Conservation (phyloP, 1,140 invertebrate genomes). For the Dinoponera quadriceps region DNA sequence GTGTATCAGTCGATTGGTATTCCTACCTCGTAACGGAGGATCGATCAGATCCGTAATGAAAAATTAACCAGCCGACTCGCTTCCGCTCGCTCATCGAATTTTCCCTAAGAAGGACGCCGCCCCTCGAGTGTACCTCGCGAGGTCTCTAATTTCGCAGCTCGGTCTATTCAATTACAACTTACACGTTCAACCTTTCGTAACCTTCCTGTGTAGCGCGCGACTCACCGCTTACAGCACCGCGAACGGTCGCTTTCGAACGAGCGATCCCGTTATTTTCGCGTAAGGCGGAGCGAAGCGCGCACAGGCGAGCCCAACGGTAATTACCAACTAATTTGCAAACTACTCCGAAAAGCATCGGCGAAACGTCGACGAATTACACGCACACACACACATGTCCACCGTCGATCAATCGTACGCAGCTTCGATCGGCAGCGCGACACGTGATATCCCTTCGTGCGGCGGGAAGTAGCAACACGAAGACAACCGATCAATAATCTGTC, state of each 20-base stretch:
- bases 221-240: background rate
- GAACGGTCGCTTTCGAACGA: slow-evolving; percentile 1
- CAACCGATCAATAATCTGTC: slow-evolving; percentile 38
- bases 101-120: too few species aligned
- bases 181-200: too few species aligned
- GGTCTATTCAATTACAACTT: too few species aligned
- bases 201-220: too few species aligned
- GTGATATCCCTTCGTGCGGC: slow-evolving; percentile 15
- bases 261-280: slow-evolving; percentile 8
- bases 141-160: too few species aligned
- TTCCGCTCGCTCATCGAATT: too few species aligned
- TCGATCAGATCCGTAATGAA: too few species aligned
- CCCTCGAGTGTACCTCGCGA: too few species aligned
- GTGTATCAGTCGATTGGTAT: too few species aligned
- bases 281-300: slow-evolving; percentile 1
- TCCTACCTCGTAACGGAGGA: too few species aligned
- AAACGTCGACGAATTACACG: background rate
- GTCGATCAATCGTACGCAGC: slow-evolving; percentile 1
- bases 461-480: background rate
- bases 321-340: slow-evolving; percentile 34
- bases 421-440: slow-evolving; percentile 9
- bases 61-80: too few species aligned
- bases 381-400: too few species aligned
- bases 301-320: background rate
- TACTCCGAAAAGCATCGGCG: background rate